Percentiles rank a stretch among this genome's conserved stretches.
These are phyloP conservation scores for Zophobas morio DNA, from an alignment of 1,140 invertebrate species.

Conservation along the genomic window DNA sequence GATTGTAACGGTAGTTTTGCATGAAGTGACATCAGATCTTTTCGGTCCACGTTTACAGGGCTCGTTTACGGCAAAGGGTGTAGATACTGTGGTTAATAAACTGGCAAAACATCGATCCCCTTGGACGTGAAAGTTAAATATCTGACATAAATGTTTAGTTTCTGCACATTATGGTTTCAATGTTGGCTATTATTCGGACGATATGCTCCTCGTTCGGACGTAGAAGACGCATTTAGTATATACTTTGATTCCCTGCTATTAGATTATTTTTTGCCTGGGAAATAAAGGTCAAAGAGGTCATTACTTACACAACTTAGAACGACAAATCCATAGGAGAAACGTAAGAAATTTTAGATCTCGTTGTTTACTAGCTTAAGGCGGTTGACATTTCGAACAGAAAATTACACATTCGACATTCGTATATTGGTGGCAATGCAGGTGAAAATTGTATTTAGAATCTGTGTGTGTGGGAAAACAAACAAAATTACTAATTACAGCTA, in stretches of 20 bases:
- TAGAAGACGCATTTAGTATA: conserved; percentile 9
- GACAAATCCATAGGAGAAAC: neutral
- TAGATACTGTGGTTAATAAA: conserved; percentile 1
- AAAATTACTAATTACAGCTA: no score
- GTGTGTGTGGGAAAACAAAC: no score
- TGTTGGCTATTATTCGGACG: conserved; percentile 14
- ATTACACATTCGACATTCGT: no score
- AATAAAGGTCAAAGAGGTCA: conserved; percentile 7
- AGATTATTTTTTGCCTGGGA: neutral
- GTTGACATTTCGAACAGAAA: no score
- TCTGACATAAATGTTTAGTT: conserved; percentile 20
- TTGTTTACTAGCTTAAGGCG: no score
- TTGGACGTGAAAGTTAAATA: conserved; percentile 22
- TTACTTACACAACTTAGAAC: neutral
- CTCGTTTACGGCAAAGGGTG: neutral
- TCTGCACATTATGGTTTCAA: conserved; percentile 25
- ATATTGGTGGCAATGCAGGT: no score
- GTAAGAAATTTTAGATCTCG: neutral
- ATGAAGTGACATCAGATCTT: no score
- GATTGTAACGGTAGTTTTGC: neutral
- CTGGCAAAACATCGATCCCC: neutral
- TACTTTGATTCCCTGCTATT: conserved; percentile 13
- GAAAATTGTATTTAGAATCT: no score
- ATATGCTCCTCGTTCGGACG: conserved; percentile 5
- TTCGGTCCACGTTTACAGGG: no score